Evolutionary conservation across 2,888 invertebrate genomes (phyloP).

Genomic region (Cephus pulcher): DNA sequence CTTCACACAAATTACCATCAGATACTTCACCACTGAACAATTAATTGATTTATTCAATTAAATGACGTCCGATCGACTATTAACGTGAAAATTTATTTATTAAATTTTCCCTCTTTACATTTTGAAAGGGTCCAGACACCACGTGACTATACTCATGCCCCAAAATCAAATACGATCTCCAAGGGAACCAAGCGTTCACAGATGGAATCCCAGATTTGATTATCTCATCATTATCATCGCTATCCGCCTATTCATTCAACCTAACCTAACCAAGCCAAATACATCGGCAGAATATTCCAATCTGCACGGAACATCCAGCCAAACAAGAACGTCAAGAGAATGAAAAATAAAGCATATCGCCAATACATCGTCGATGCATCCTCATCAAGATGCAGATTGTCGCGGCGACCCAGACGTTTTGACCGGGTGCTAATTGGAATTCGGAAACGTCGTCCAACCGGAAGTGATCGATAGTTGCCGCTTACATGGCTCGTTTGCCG

Average conservation of each 20-base stretch:
- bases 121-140: neutral
- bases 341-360: neutral
- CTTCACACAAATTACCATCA: too few relatives aligned
- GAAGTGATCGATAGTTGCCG: slow-evolving; percentile 24
- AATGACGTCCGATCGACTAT: too few relatives aligned
- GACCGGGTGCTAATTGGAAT: slow-evolving; percentile 21
- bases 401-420: slow-evolving; percentile 4
- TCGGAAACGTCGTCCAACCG: slow-evolving; percentile 13
- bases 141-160: neutral
- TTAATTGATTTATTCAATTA: neutral
- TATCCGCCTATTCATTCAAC: neutral
- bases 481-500: slow-evolving; percentile 23
- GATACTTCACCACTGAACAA: neutral
- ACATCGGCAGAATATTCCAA: neutral
- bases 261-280: neutral
- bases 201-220: neutral
- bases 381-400: slow-evolving; percentile 4
- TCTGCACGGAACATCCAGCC: neutral
- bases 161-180: neutral
- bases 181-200: neutral
- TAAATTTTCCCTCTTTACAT: neutral
- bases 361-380: neutral
- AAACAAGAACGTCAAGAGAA: neutral
- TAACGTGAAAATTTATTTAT: neutral
- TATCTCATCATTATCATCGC: neutral